Evolutionary conservation across 2,113 vertebrate genomes (phyloP), one percentile per base, ranked within the genome.

Genomic region (Siniperca knerii): DNA sequence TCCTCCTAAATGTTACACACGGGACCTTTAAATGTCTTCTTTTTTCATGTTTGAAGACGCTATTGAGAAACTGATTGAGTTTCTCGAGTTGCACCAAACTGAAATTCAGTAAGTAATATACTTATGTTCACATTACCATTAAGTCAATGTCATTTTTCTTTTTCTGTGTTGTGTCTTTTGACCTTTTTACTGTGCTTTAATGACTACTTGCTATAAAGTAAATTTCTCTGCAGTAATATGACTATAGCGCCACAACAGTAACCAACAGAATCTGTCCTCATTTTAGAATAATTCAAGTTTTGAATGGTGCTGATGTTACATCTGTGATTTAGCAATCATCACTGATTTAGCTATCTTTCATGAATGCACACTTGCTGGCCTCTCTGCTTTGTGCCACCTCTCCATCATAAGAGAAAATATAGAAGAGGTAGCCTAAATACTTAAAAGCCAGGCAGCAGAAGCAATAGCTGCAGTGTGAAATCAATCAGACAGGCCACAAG

Each of bases 391-490:
- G 42, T 75, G 75, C 58, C 58, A 52, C 40, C 50, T 52, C 79
- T 68, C 42, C 18, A 62, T 79, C 54, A 72, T 55, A 25, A 54
- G 54, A 81, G 61, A 46, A 69, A 77, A 90, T n/a, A 42, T 15
- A 65, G 33, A 67, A 21, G 33, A 67, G 48, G 23, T 42, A 37
- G 35, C 35, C 4, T 37, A 74, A 69, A 79, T 50, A 66, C 69
- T 64, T 82, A 71, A 83, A 77, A 84, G 77, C 37, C 75, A 13
- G 77, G 68, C 65, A 66, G 84, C 75, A 75, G 54, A 65, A 71
- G 85, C 75, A 46, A 69, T 71, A 70, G 62, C 64, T 79, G 82
- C 89, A 68, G 83, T 77, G 90, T 87, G 74, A 90, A 89, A 89
- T 82, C 93, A 57, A 85, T 89, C 89, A 76, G 33, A 70, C 77